Evolutionary conservation across 2,797 vertebrate species (phyloP), one percentile per base, ranked within the genome.

Genomic region (Tamandua tetradactyla): DNA sequence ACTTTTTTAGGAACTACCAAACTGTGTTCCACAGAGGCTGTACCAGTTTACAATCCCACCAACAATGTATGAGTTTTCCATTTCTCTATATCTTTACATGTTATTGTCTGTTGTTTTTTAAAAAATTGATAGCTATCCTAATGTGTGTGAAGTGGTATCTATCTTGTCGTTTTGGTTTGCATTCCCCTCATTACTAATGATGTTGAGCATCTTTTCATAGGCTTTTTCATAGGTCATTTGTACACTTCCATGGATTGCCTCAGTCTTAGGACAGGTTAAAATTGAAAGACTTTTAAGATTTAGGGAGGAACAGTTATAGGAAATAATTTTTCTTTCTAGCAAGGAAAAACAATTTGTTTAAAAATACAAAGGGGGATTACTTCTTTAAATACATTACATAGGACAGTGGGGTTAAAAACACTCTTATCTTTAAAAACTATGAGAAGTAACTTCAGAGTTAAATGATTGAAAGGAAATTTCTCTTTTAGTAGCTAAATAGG

Each of bases 401-500:
- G 35, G 42, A 87, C n/a, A 76, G 15, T 85, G 12, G 55, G 59
- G 17, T 74, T 94, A 74, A 87, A 96, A 88, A 72, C 1, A 15
- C 7, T 6, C 18, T 78, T 44, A 49, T 37, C 14, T 94, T 83
- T 40, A 47, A 94, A 82, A 89, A 89, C 40, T 40, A 69, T 69
- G 32, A 89, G 75, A 82, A 5, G n/a, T 80, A 74, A 88, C 59
- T n/a, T 91, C 13, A 62, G 52, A 78, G 30, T 12, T 92, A 79
- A 81, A 87, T 93, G 49, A 66, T 23, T 85, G 32, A 72, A 20
- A 80, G 12, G 64, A 74, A 79, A 74, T 62, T 85, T 93, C 57
- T 83, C 49, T 80, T 94, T 95, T 81, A 81, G 12, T 84, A 85
- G 59, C 49, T 69, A 74, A 80, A 74, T 80, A 81, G 72, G 30